Base-by-base conservation (phyloP, 2,888 invertebrate species). In the Polyommatus icarus region DNA sequence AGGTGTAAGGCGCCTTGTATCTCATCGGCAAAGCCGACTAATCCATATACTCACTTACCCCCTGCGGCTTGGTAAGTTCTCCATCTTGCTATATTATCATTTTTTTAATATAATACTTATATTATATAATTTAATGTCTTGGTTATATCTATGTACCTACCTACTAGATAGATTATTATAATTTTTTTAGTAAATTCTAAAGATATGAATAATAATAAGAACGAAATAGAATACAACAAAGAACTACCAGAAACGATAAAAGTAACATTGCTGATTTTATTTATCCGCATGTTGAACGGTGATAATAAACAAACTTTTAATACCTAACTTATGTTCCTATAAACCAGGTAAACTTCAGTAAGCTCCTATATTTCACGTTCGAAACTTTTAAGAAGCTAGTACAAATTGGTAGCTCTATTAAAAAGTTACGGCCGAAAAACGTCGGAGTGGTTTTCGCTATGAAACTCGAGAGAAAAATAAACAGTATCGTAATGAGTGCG, bases 1-100 rank as follows among this genome's bases (percentile, higher is more conserved):
- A 87, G 85, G 84, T 86, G 87, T 89, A 87, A 89, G 86, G 88
- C 87, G 85, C 87, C 87, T 88, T 83, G 84, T 83, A 78, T 79
- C 80, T n/a, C 79, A 77, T 79, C 76, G 81, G n/a, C n/a, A n/a
- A n/a, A n/a, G n/a, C n/a, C n/a, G n/a, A n/a, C n/a, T 80, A 81
- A 85, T 75, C 50, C 54, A 15, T 50, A 24, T 12, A 46, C 7
- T 8, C 20, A 50, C 75, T 50, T 75, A 75, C 75, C 24, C 50
- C 54, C 75, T 50, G 75, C 1, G 75, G 50, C 46, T 75, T 7
- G 50, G 20, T 73, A 2, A 50, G 12, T 12, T 8, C 24, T 73
- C 46, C 1, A 40, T 73, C n/a, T 54, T 6, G 29, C 40, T 40
- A 12, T 73, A 36, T 72, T 36, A 15, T 32, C 29, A 6, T 67